phyloP scores from a whole-genome alignment of 2,113 vertebrate genomes.

The Ovis aries region DNA sequence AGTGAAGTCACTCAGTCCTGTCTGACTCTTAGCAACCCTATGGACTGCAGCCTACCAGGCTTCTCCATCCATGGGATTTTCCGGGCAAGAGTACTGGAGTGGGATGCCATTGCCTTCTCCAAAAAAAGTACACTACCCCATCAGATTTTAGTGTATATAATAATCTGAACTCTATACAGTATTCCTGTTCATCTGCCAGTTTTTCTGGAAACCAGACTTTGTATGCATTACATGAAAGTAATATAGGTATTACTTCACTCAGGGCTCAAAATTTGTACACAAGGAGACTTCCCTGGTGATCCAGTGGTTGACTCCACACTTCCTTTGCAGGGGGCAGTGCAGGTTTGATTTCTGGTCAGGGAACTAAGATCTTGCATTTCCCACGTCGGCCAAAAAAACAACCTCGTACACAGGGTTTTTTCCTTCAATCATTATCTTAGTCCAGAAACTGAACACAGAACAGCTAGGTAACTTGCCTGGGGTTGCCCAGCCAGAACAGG shows the following conservation, averaged over 20 bases:
- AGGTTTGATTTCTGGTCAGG: not conserved
- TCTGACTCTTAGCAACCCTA: too few relatives aligned
- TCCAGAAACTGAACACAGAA: not conserved
- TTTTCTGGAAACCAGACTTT: not conserved
- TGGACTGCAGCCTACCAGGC: too few relatives aligned
- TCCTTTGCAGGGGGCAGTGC: not conserved
- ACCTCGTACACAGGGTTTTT: not conserved
- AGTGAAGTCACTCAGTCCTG: too few relatives aligned
- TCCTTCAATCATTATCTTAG: not conserved
- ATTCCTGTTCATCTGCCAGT: not conserved
- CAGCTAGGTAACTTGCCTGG: not conserved
- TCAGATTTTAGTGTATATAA: not conserved
- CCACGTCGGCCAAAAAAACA: not conserved
- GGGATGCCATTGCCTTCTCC: too few relatives aligned
- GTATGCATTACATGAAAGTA: not conserved
- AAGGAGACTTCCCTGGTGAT: not conserved
- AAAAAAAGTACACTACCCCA: not conserved
- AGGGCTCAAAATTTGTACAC: not conserved
- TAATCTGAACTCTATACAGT: not conserved
- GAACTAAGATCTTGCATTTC: not conserved
- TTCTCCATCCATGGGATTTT: too few relatives aligned
- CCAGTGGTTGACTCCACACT: not conserved
- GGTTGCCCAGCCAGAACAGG: not conserved
- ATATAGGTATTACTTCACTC: not conserved
- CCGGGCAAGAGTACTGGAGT: too few relatives aligned